These are phyloP conservation scores for Philaethria dido DNA, from an alignment of 2,888 invertebrate genomes.

Conservation along the genomic window DNA sequence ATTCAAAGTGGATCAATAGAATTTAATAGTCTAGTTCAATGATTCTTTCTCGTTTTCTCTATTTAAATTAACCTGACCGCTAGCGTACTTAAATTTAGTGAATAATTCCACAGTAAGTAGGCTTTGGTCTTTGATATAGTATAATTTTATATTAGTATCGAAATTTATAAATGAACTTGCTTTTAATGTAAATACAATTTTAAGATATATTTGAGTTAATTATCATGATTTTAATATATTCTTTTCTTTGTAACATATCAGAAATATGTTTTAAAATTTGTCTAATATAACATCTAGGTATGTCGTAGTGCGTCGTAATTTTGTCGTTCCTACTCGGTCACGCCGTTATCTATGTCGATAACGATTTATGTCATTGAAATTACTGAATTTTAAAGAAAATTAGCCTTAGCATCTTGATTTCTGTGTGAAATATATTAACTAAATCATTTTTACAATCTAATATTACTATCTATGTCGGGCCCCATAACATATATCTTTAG, in stretches of 20 bases:
- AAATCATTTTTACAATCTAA: neutral
- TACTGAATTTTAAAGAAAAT: conserved; percentile 8
- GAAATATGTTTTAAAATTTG: conserved; percentile 15
- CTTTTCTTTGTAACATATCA: neutral
- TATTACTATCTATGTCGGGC: neutral
- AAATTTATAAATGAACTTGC: neutral
- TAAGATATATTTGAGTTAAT: neutral
- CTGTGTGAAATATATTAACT: neutral
- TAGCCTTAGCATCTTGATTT: conserved; percentile 4
- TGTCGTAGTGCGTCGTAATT: conserved; percentile 77
- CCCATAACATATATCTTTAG: neutral
- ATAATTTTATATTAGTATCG: conserved; percentile 4
- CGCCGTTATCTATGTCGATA: conserved; percentile 77
- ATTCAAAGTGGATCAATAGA: conserved; percentile 56
- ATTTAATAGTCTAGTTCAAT: conserved; percentile 38
- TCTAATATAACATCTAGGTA: conserved; percentile 29
- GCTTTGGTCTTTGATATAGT: conserved; percentile 49
- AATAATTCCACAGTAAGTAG: conserved; percentile 57
- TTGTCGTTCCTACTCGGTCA: conserved; percentile 68
- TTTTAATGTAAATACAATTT: neutral
- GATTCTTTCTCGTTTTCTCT: conserved; percentile 19
- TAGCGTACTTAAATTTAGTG: conserved; percentile 20
- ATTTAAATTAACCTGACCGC: conserved; percentile 8
- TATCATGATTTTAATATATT: neutral
- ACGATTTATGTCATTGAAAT: conserved; percentile 50